phyloP scores from a whole-genome alignment of 2,797 vertebrate genomes.

The Florisuga fusca region DNA sequence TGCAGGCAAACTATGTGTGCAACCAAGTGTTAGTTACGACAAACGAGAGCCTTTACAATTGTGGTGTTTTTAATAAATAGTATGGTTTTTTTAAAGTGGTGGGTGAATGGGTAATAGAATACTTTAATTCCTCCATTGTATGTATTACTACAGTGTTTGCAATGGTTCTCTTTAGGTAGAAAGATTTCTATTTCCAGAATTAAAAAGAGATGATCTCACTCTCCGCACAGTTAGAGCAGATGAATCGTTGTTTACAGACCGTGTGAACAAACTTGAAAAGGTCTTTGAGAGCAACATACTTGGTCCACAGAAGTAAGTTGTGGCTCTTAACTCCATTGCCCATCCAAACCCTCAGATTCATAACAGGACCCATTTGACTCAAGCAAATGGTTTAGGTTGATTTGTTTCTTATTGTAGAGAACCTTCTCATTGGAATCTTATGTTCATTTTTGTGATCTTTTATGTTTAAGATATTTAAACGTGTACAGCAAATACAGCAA shows the following conservation, averaged over 20 bases:
- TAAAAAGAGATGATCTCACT: slow-evolving; percentile 75
- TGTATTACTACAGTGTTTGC: neutral
- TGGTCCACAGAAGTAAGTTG: slow-evolving; percentile 88
- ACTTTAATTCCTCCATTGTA: neutral
- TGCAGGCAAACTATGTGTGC: neutral
- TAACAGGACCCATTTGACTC: neutral
- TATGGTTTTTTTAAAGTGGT: neutral
- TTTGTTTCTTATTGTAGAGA: neutral
- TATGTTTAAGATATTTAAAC: slow-evolving; percentile 87
- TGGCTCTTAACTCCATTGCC: neutral
- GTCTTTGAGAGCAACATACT: slow-evolving; percentile 87
- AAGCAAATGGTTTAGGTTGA: neutral
- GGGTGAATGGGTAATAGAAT: neutral
- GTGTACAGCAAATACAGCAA: slow-evolving; percentile 85
- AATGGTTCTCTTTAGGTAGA: slow-evolving; percentile 84
- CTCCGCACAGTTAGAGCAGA: slow-evolving; percentile 82
- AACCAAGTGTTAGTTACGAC: neutral
- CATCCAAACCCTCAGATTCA: neutral
- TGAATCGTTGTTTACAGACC: slow-evolving; percentile 84
- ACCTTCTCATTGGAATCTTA: neutral
- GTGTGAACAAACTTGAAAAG: slow-evolving; percentile 79
- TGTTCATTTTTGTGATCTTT: neutral
- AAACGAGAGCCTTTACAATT: neutral
- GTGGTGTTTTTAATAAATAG: neutral
- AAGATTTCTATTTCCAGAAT: slow-evolving; percentile 82